Evolutionary conservation across 64 coral and sea anemone genomes (phyloP), one percentile per base, ranked within the genome.

Genomic region (Porites australiensis): DNA sequence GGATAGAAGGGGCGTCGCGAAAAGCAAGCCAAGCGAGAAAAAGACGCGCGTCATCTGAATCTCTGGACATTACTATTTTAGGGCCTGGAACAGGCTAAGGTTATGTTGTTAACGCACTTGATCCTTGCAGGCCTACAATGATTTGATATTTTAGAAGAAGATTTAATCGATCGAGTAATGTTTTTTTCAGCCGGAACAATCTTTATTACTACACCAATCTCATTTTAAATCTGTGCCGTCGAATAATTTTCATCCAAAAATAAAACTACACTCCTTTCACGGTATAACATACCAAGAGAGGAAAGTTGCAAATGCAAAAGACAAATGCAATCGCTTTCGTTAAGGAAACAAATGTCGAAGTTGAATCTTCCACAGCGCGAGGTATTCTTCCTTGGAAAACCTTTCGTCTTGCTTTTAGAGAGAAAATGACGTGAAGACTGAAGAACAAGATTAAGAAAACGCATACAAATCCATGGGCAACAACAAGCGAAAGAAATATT

Each of bases 231-330:
- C 27, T 37, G 27, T 37, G 27, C 27, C 27, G 27, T 37, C 27
- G 27, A 37, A 37, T 37, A 37, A 37, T 37, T 37, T 37, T 37
- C 27, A 37, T 6, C 19, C 8, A 22, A 69, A 21, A 68, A 8
- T 10, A 44, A 67, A 47, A 64, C 46, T 44, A 13, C 14, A 8
- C 3, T 44, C 15, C 15, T 69, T 13, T 65, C 3, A 68, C 50
- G 2, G 19, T 87, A 87, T 37, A 37, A 37, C 86, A 15, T 75
- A 88, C 86, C 86, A 88, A 44, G 12, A 88, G 18, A 45, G 86
- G 86, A 19, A 53, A 55, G 22, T 88, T 74, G 53, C 86, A 88
- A 44, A 75, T 12, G 22, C 86, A 88, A 11, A 88, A 88, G 48
- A 88, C n/a, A 18, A 75, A 19, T 9, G 22, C 86, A 9, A 88